Base-by-base conservation (phyloP, 2,113 vertebrate genomes). In the Excalfactoria chinensis region DNA sequence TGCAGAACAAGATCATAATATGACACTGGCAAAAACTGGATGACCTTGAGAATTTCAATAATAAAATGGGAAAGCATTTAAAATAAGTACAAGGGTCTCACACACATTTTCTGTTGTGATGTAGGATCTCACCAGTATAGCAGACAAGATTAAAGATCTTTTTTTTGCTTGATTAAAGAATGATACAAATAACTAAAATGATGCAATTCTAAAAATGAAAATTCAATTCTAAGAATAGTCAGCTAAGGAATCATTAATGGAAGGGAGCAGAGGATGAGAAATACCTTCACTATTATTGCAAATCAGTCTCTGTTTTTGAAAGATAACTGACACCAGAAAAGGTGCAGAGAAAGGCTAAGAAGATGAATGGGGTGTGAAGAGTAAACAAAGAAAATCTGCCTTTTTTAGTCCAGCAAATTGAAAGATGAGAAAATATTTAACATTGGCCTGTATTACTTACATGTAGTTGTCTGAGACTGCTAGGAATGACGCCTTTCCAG, bases 371-470 rank as follows among this genome's bases (percentile, higher is more conserved):
- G 13, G 23, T 72, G 10, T 30, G 8, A 68, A 53, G 41, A 62
- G 19, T 48, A 77, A 94, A 93, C 37, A 89, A 85, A 85, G 81
- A 46, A 11, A 40, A 19, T 11, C 30, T 89, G 30, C 48, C 25
- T 41, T 73, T 67, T 73, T 86, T 28, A 90, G 75, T 9, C 9
- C 19, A 63, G 35, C 5, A 85, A 40, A 71, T 3, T 63, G 21
- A 73, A 88, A 40, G 43, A 44, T 79, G 49, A 93, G 64, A 84
- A 89, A 88, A 13, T 55, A 76, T 79, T 95, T 91, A 74, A 10
- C 12, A 13, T 19, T 70, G 15, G 4, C 9, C 56, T 68, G 17
- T 49, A 80, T 74, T 0, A 0, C 51, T 91, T 56, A 60, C 13
- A 7, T 60, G 32, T 73, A 49, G 68, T 51, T 91, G 60, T 68